Conservation (phyloP, 2,797 vertebrate genomes). For the Clamator glandarius region DNA sequence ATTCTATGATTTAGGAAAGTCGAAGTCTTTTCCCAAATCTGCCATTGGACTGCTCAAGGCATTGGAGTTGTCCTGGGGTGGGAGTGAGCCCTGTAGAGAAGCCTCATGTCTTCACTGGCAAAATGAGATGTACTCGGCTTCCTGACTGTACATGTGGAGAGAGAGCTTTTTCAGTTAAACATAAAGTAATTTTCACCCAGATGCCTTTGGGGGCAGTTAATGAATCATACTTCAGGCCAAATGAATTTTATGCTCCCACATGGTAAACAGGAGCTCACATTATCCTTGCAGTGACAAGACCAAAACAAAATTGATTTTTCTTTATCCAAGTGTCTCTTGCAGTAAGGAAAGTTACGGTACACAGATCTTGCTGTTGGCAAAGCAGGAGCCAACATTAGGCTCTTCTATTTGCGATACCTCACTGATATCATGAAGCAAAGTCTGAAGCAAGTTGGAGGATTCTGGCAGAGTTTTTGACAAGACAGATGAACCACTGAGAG, state of each 20-base stretch:
- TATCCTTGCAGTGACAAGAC: constrained; percentile 60
- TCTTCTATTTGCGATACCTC: constrained; percentile 67
- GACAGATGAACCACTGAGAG: background rate
- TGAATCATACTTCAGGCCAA: constrained; percentile 29
- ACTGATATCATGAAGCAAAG: background rate
- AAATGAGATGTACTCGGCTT: accelerated
- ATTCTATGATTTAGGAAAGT: background rate
- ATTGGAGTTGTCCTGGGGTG: accelerated
- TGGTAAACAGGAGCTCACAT: constrained; percentile 74
- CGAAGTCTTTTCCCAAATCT: background rate
- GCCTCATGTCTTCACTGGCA: background rate
- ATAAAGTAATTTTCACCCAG: background rate
- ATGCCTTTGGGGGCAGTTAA: background rate
- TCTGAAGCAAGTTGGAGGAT: background rate
- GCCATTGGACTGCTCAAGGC: background rate
- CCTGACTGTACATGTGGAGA: accelerated
- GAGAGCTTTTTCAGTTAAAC: background rate
- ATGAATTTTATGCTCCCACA: constrained; percentile 68
- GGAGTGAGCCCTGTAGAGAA: background rate
- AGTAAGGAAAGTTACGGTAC: constrained; percentile 45
- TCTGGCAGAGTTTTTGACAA: background rate
- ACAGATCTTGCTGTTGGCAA: constrained; percentile 72
- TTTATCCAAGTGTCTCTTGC: constrained; percentile 47
- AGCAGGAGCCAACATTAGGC: constrained; percentile 63
- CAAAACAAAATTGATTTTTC: constrained; percentile 71